phyloP scores from a whole-genome alignment of 2,888 invertebrate species.

The Ophonus ardosiacus region DNA sequence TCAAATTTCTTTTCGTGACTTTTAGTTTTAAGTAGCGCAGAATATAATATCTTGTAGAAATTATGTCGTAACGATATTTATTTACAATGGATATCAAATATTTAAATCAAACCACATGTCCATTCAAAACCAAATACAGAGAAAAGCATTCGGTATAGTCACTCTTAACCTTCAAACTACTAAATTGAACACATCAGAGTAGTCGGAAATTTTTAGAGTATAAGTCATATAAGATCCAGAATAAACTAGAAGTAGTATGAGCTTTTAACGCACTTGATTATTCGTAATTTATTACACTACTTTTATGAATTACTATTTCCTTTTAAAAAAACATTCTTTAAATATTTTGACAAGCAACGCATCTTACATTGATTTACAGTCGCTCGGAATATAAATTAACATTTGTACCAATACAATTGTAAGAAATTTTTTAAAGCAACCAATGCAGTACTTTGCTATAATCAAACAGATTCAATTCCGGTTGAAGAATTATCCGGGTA shows the following conservation, averaged over 20 bases:
- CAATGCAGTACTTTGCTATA: no score
- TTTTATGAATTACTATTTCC: slow-evolving; percentile 9
- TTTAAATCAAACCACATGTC: slow-evolving; percentile 13
- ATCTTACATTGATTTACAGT: not conserved
- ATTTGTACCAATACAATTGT: no score
- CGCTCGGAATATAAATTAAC: no score
- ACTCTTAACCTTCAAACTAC: not conserved
- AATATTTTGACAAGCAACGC: slow-evolving; percentile 1
- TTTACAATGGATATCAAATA: slow-evolving; percentile 14
- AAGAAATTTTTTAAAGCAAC: no score
- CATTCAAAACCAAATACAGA: not conserved
- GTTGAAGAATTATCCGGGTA: no score
- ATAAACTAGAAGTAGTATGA: slow-evolving; percentile 18
- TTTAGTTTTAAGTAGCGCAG: not conserved
- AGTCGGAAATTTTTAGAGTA: slow-evolving; percentile 2
- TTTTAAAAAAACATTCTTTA: slow-evolving; percentile 8
- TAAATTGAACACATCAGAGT: slow-evolving; percentile 16
- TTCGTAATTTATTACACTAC: slow-evolving; percentile 27
- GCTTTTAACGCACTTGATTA: slow-evolving; percentile 17
- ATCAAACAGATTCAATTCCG: no score
- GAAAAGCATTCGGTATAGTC: not conserved
- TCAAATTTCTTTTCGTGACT: not conserved
- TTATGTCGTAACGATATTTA: not conserved
- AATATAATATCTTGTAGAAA: not conserved
- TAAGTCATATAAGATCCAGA: slow-evolving; percentile 3